These are phyloP conservation scores for Leptocoma aspasia DNA, from an alignment of 2,113 vertebrate species.

Conservation along the genomic window DNA sequence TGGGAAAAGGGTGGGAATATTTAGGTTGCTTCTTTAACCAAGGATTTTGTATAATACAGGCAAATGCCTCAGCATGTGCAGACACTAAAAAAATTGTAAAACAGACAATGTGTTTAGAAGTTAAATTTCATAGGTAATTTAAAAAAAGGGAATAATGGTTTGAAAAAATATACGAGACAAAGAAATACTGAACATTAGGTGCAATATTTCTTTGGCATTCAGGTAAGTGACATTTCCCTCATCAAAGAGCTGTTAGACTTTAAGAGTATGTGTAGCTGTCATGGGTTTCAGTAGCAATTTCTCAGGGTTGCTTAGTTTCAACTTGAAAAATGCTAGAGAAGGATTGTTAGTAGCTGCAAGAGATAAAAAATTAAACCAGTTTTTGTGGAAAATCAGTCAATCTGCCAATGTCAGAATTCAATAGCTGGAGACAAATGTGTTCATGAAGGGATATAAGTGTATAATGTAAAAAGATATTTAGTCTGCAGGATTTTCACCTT, in stretches of 20 bases:
- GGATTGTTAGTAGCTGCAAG: not conserved
- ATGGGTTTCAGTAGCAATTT: not conserved
- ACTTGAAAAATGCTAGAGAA: not conserved
- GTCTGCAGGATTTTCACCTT: not conserved
- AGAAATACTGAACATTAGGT: not conserved
- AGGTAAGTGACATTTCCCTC: not conserved
- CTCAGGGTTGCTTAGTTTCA: not conserved
- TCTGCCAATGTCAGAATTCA: not conserved
- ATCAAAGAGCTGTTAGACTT: not conserved
- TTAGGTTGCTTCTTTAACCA: not conserved
- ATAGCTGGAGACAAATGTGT: not conserved
- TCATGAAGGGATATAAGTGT: not conserved
- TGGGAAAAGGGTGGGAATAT: not conserved
- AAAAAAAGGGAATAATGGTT: rapidly evolving
- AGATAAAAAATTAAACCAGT: not conserved
- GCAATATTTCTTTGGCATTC: not conserved
- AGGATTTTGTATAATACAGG: not conserved
- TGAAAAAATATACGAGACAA: not conserved
- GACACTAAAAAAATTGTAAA: not conserved
- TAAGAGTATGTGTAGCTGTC: not conserved
- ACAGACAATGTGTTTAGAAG: not conserved
- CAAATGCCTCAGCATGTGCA: not conserved
- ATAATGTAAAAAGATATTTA: not conserved
- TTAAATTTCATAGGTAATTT: not conserved
- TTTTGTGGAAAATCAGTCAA: not conserved